phyloP scores from a whole-genome alignment of 2,888 invertebrate species.

The Globia sparganii region DNA sequence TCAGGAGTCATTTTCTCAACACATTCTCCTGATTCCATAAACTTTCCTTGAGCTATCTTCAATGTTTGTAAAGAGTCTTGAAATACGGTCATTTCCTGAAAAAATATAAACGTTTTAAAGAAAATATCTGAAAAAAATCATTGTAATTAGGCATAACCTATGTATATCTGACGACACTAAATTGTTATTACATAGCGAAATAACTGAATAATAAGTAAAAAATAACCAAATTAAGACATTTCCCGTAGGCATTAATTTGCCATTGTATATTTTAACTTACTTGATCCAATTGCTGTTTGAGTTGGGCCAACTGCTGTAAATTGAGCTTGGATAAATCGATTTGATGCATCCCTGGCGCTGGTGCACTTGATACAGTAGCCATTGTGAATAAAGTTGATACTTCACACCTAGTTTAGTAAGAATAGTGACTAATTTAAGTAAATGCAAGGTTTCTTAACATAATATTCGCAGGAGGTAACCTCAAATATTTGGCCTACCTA shows the following conservation, averaged over 20 bases:
- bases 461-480: slow-evolving; percentile 60
- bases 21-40: slow-evolving; percentile 96
- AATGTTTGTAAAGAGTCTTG: slow-evolving; percentile 97
- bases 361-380: slow-evolving; percentile 91
- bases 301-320: slow-evolving; percentile 94
- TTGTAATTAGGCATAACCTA: background rate
- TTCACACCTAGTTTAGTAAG: slow-evolving; percentile 45
- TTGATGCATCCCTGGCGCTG: slow-evolving; percentile 93
- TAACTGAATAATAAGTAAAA: background rate
- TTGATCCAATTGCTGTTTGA: slow-evolving; percentile 97
- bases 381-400: slow-evolving; percentile 78
- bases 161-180: background rate
- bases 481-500: slow-evolving; percentile 49
- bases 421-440: slow-evolving; percentile 36
- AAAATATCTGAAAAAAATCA: background rate
- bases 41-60: slow-evolving; percentile 97
- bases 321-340: slow-evolving; percentile 95
- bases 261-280: slow-evolving; percentile 80
- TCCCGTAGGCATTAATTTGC: background rate
- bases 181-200: background rate
- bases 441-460: slow-evolving; percentile 50
- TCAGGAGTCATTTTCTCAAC: slow-evolving; percentile 94
- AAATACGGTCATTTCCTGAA: slow-evolving; percentile 95
- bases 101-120: slow-evolving; percentile 56
- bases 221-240: background rate